Evolutionary conservation across 2,113 vertebrate species (phyloP).

Genomic region (Pterophyllum scalare): DNA sequence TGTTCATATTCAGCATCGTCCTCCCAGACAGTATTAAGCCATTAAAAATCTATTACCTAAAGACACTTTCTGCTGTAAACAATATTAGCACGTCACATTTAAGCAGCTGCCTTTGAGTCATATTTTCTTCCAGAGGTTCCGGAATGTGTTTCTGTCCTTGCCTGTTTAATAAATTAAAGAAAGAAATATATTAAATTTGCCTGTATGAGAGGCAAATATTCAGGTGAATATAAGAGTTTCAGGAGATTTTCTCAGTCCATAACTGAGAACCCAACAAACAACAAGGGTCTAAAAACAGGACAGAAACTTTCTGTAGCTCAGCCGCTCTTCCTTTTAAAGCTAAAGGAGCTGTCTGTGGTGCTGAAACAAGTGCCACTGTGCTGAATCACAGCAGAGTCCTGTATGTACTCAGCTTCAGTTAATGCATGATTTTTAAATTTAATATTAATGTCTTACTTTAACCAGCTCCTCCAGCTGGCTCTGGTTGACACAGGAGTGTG

Average conservation of each 20-base stretch:
- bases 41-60: neutral
- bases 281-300: neutral
- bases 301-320: neutral
- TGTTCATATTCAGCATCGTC: neutral
- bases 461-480: slow-evolving; percentile 93
- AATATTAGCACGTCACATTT: neutral
- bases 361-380: slow-evolving; percentile 38
- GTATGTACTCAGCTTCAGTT: neutral
- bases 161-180: slow-evolving; percentile 14
- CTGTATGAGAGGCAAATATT: neutral
- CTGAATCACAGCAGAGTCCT: neutral
- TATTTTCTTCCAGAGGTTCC: neutral
- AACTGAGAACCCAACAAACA: neutral
- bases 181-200: neutral
- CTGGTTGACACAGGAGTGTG: slow-evolving; percentile 91
- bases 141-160: neutral
- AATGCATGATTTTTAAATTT: neutral
- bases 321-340: neutral
- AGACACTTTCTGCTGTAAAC: neutral
- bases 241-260: neutral
- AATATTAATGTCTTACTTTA: slow-evolving; percentile 81
- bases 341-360: slow-evolving; percentile 67
- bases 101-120: neutral
- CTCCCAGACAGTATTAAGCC: neutral
- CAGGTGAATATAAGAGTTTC: neutral